These are phyloP conservation scores for Natator depressus DNA, from an alignment of 2,113 vertebrate genomes.

Conservation along the genomic window DNA sequence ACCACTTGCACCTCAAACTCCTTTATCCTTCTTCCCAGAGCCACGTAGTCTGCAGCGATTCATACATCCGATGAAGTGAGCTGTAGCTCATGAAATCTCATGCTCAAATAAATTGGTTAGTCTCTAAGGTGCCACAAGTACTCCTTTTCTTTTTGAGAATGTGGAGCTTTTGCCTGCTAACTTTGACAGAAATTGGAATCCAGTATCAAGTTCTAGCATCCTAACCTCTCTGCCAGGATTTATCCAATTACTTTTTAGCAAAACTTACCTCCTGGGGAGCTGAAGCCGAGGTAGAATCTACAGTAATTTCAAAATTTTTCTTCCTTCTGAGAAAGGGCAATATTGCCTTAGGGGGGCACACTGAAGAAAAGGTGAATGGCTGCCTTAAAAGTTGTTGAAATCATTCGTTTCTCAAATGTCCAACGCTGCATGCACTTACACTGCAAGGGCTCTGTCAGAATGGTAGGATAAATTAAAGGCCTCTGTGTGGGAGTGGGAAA, in stretches of 20 bases:
- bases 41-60: too few species aligned
- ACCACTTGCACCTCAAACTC: too few species aligned
- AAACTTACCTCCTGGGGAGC: not conserved
- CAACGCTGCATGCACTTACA: not conserved
- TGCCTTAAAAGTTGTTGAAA: not conserved
- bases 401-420: not conserved
- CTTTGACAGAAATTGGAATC: not conserved
- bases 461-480: not conserved
- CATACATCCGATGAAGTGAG: too few species aligned
- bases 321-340: not conserved
- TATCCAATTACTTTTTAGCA: not conserved
- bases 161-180: accelerated
- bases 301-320: not conserved
- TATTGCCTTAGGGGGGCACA: not conserved
- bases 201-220: not conserved
- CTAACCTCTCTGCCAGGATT: not conserved
- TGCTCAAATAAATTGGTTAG: too few species aligned
- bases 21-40: too few species aligned
- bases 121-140: too few species aligned
- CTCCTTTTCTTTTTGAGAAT: too few species aligned
- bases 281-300: not conserved
- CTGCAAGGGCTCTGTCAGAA: not conserved
- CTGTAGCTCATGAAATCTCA: too few species aligned
- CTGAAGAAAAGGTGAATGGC: not conserved
- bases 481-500: not conserved